Evolutionary conservation across 2,888 invertebrate genomes (phyloP).

Genomic region (Nemotelus nigrinus): DNA sequence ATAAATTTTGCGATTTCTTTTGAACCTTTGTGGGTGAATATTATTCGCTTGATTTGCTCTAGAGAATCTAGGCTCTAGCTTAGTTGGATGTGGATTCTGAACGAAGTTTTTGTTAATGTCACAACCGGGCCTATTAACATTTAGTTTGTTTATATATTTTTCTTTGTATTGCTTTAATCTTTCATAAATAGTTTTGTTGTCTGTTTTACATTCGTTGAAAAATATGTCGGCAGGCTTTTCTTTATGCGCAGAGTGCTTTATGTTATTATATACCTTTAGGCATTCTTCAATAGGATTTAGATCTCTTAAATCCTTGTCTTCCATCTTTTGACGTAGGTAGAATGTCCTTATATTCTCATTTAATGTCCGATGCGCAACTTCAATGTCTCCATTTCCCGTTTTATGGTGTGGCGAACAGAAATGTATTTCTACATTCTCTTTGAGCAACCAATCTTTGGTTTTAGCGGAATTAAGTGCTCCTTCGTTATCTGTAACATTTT

Average conservation of each 20-base stretch:
- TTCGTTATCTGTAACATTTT: constrained; percentile 32
- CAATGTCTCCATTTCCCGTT: constrained; percentile 29
- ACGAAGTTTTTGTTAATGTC: no score
- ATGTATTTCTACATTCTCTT: constrained; percentile 14
- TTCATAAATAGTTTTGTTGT: not conserved
- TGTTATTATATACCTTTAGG: not conserved
- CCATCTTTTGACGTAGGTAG: not conserved
- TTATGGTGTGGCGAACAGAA: constrained; percentile 25
- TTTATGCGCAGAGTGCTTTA: not conserved
- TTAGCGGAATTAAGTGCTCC: constrained; percentile 9
- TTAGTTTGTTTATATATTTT: no score
- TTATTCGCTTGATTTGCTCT: no score
- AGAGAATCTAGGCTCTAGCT: no score
- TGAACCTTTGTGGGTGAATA: no score
- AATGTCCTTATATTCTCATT: constrained; percentile 23
- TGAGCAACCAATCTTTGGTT: constrained; percentile 10
- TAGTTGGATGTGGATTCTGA: no score
- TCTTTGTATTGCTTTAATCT: not conserved
- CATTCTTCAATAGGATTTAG: not conserved
- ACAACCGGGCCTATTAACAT: no score
- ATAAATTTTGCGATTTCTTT: no score
- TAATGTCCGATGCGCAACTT: constrained; percentile 22
- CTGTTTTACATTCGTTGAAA: constrained; percentile 15
- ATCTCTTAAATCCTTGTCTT: not conserved
- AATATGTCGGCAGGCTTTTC: constrained; percentile 16